Conservation (phyloP, 1,140 invertebrate genomes). For the Drosophila saltans region DNA sequence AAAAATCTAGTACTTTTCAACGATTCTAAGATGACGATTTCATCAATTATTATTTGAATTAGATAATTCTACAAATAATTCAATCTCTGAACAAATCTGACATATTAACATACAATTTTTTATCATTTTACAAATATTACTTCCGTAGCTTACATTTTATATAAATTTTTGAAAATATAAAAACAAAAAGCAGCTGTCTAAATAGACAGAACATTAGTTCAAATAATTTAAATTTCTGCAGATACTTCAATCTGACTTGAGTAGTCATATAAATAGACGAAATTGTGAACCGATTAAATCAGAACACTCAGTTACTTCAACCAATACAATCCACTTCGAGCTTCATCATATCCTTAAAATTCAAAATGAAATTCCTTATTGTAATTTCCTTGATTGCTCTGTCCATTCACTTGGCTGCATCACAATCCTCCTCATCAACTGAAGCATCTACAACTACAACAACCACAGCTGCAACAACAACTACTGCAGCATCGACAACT, state of each 20-base stretch:
- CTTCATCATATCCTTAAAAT: not conserved
- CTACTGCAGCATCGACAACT: not conserved
- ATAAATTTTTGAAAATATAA: not conserved
- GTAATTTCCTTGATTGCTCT: not conserved
- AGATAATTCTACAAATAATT: too few species aligned
- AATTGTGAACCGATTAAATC: not conserved
- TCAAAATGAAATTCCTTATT: conserved; percentile 2
- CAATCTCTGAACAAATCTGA: not conserved
- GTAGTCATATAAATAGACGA: not conserved
- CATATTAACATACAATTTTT: too few species aligned
- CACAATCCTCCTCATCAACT: not conserved
- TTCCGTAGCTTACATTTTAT: not conserved
- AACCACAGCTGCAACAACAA: not conserved
- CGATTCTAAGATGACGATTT: too few species aligned
- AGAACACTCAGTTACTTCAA: not conserved
- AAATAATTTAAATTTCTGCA: not conserved
- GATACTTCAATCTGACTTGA: not conserved
- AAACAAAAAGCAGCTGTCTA: not conserved
- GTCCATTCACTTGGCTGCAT: conserved; percentile 9
- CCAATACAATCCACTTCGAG: not conserved
- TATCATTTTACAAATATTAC: not conserved
- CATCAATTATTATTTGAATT: too few species aligned
- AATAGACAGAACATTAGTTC: not conserved
- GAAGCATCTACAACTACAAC: not conserved
- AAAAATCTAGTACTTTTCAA: too few species aligned